Percentiles rank a stretch among this genome's conserved stretches.
phyloP scores from a whole-genome alignment of 1,140 invertebrate species.

The Neodiprion lecontei region DNA sequence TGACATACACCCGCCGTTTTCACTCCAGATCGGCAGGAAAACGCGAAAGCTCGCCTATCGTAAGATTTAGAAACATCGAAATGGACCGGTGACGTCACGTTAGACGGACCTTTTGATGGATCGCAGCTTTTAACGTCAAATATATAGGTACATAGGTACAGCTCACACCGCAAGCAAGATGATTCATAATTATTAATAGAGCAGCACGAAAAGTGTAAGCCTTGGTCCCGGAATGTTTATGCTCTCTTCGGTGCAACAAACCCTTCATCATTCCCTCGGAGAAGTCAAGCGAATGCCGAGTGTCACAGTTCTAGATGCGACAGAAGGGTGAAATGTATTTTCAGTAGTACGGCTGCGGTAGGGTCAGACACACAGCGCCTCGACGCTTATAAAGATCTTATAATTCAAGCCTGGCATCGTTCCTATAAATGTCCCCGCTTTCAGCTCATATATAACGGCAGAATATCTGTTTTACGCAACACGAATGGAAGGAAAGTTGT shows the following conservation, averaged over 20 bases:
- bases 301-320: background rate
- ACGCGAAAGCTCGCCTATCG: background rate
- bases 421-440: too few relatives aligned
- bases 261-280: too few relatives aligned
- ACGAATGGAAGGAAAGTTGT: too few relatives aligned
- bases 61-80: slow-evolving; percentile 1
- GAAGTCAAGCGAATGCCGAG: too few relatives aligned
- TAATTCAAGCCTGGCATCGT: too few relatives aligned
- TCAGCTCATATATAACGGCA: too few relatives aligned
- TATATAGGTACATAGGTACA: background rate
- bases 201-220: too few relatives aligned
- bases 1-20: background rate
- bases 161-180: background rate
- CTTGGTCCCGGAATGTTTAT: too few relatives aligned
- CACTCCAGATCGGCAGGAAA: background rate
- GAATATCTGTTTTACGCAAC: too few relatives aligned
- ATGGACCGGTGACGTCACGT: background rate
- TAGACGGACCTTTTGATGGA: background rate
- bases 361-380: background rate
- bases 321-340: background rate
- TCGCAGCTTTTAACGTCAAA: background rate
- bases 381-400: too few relatives aligned
- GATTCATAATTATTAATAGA: background rate
- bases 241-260: too few relatives aligned
- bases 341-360: too few relatives aligned